Evolutionary conservation across 2,888 invertebrate species (phyloP), one percentile per base, ranked within the genome.

Genomic region (Dasysyrphus albostriatus): DNA sequence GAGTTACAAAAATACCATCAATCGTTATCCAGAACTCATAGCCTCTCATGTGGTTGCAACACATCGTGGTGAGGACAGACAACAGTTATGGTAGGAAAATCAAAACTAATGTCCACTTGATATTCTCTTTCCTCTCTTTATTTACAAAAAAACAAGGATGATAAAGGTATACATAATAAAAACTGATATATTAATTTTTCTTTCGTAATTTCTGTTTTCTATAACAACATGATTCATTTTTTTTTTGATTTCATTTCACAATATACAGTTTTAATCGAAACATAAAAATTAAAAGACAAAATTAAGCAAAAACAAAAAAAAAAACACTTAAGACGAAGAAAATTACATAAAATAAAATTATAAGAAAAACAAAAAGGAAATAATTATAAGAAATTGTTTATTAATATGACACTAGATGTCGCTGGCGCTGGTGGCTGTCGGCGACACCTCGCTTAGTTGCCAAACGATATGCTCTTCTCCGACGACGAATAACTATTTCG

Each of bases 401-500:
- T n/a, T 49, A 73, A 67, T 87, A 87, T 87, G 87, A 87, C 87
- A 87, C 87, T 87, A 83, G 87, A 87, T 83, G 83, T 70, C 83
- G 83, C 75, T 82, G 65, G 34, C 42, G 39, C 10, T 42, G 67
- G 19, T 82, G 65, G 34, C 42, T 10, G 39, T 8, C 42, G 67
- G 19, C 67, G 49, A 67, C 67, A 67, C 29, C 67, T 58, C 58
- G 37, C 49, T 90, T 77, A 92, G 75, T 92, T 92, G 61, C 92
- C 92, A 88, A 92, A 92, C 59, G 91, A 92, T 51, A 92, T 92
- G 42, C 91, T 90, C 88, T 92, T 92, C 54, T 92, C 92, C 37
- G 88, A 80, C 2, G 89, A 89, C 32, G 89, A 89, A 80, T 88
- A 90, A 67, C 79, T 89, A 61, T 81, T 89, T 79, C 89, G 88